Conservation (phyloP, 2,888 invertebrate genomes). For the Ichneumoninae sp. region DNA sequence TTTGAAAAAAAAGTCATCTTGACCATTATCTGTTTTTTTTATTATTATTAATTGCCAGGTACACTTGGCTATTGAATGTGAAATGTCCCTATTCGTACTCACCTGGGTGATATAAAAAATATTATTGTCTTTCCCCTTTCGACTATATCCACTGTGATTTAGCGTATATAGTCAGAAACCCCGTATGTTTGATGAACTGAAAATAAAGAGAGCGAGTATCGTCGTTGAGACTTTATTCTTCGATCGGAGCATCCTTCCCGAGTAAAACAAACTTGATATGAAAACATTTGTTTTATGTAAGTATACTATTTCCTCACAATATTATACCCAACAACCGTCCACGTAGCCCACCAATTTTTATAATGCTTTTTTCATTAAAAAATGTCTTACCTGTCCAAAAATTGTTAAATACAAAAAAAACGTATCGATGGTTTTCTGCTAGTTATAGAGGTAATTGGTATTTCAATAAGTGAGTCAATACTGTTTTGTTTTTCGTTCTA, state of each 20-base stretch:
- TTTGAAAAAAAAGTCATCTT: slow-evolving; percentile 46
- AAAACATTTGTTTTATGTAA: neutral
- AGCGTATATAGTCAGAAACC: slow-evolving; percentile 50
- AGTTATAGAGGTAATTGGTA: slow-evolving; percentile 65
- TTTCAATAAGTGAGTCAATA: slow-evolving; percentile 74
- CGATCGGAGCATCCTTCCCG: neutral
- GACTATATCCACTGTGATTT: slow-evolving; percentile 56
- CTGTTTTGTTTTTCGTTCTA: slow-evolving; percentile 21
- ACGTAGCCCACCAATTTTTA: neutral
- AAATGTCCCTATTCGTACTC: slow-evolving; percentile 48
- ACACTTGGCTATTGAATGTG: slow-evolving; percentile 39
- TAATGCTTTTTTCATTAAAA: neutral
- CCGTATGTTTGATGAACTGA: slow-evolving; percentile 48
- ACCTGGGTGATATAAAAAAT: slow-evolving; percentile 32
- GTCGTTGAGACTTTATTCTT: slow-evolving; percentile 23
- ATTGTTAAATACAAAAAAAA: neutral
- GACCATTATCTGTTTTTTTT: slow-evolving; percentile 39
- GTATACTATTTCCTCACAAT: neutral
- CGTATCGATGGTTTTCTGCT: neutral
- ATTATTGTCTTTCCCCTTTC: slow-evolving; percentile 53
- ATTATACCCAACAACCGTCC: neutral
- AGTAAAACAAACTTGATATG: neutral
- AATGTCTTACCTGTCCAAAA: neutral
- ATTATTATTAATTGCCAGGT: slow-evolving; percentile 33
- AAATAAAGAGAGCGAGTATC: slow-evolving; percentile 60